Percentiles rank a stretch among this genome's conserved stretches.
Evolutionary conservation across 2,888 invertebrate species (phyloP).

Genomic region (Himalopsyche kuldschensis): DNA sequence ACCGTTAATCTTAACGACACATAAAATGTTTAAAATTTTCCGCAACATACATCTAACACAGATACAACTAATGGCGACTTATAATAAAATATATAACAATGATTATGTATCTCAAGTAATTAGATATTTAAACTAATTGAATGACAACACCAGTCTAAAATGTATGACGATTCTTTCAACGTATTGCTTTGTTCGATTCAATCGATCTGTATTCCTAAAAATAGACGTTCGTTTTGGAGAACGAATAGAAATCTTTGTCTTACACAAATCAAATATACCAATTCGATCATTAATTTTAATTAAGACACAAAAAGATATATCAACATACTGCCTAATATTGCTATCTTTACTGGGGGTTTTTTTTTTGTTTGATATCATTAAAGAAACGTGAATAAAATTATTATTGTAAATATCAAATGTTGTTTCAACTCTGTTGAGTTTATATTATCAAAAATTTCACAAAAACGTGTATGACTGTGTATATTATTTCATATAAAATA

Average conservation of each 20-base stretch:
- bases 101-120: constrained; percentile 41
- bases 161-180: constrained; percentile 45
- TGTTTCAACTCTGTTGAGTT: background rate
- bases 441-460: background rate
- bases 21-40: background rate
- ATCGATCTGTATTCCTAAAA: constrained; percentile 14
- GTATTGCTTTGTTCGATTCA: constrained; percentile 43
- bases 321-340: constrained; percentile 33
- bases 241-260: background rate
- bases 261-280: background rate
- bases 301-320: constrained; percentile 38
- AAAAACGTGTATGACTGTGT: background rate
- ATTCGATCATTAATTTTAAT: background rate
- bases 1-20: background rate
- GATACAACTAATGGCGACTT: background rate
- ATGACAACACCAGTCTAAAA: constrained; percentile 47
- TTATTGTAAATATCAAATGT: background rate
- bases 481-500: background rate
- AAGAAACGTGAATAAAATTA: background rate
- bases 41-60: background rate
- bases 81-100: constrained; percentile 24
- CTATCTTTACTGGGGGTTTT: constrained; percentile 23
- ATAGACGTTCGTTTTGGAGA: background rate
- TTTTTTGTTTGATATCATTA: constrained; percentile 5
- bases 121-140: constrained; percentile 48